Evolutionary conservation across 2,888 invertebrate species (phyloP).

Genomic region (Lasioglossum zephyrum): DNA sequence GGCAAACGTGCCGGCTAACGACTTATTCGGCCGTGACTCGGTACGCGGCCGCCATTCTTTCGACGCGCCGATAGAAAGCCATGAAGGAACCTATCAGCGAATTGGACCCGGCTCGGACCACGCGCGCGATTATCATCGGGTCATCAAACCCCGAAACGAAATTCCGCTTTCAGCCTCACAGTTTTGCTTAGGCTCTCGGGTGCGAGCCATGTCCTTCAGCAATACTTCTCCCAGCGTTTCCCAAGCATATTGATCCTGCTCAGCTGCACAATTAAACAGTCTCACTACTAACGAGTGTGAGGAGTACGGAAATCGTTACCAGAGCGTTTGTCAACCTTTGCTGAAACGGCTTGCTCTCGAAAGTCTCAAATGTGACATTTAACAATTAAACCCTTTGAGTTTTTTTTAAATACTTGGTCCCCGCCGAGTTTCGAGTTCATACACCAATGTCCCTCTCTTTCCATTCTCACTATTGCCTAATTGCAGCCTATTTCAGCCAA

Average conservation of each 20-base stretch:
- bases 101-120: not conserved
- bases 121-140: slow-evolving; percentile 18
- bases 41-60: slow-evolving; percentile 55
- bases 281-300: too few relatives aligned
- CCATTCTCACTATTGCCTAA: too few relatives aligned
- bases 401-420: too few relatives aligned
- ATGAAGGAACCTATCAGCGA: slow-evolving; percentile 12
- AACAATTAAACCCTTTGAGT: too few relatives aligned
- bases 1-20: slow-evolving; percentile 63
- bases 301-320: too few relatives aligned
- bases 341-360: too few relatives aligned
- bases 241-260: not conserved
- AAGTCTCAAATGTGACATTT: too few relatives aligned
- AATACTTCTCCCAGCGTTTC: not conserved
- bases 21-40: slow-evolving; percentile 62
- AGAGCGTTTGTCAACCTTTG: too few relatives aligned
- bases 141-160: slow-evolving; percentile 11
- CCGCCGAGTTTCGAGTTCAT: too few relatives aligned
- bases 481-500: too few relatives aligned
- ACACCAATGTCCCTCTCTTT: too few relatives aligned
- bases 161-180: not conserved
- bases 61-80: slow-evolving; percentile 32
- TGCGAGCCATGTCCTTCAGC: not conserved
- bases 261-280: too few relatives aligned
- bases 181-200: not conserved